These are phyloP conservation scores for Dendrocincla fuliginosa DNA, from an alignment of 2,797 vertebrate species.

Conservation along the genomic window DNA sequence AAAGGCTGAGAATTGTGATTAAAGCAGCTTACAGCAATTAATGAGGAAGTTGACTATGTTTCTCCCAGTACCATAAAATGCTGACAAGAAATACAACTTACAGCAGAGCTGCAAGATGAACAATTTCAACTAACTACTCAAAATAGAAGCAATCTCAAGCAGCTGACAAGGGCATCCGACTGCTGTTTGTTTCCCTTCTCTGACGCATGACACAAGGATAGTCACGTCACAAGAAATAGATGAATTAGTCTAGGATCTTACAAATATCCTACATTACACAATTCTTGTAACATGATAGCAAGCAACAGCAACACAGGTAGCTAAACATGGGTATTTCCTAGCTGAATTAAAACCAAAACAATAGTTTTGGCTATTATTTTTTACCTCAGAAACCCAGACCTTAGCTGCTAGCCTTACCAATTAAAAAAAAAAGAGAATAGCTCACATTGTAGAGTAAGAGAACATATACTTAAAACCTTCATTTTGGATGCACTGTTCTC, in stretches of 20 bases:
- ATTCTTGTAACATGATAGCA: neutral
- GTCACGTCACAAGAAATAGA: neutral
- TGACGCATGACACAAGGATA: neutral
- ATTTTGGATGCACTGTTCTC: neutral
- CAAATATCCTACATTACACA: neutral
- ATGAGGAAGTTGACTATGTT: constrained; percentile 20
- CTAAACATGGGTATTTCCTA: neutral
- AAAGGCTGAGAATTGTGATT: neutral
- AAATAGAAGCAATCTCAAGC: neutral
- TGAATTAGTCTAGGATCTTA: neutral
- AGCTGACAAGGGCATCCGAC: neutral
- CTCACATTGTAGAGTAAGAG: neutral
- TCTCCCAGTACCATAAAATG: neutral
- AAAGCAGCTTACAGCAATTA: neutral
- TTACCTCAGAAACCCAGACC: neutral
- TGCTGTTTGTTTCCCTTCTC: neutral
- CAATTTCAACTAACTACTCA: neutral
- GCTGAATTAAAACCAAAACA: neutral
- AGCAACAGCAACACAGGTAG: neutral
- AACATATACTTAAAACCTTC: neutral
- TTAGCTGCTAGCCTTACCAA: neutral
- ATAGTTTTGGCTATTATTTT: neutral
- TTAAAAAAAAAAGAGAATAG: accelerated
- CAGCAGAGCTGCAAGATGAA: neutral
- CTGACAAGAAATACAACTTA: constrained; percentile 6